Conservation (phyloP, 2,888 invertebrate genomes). For the Aporophyla lueneburgensis region DNA sequence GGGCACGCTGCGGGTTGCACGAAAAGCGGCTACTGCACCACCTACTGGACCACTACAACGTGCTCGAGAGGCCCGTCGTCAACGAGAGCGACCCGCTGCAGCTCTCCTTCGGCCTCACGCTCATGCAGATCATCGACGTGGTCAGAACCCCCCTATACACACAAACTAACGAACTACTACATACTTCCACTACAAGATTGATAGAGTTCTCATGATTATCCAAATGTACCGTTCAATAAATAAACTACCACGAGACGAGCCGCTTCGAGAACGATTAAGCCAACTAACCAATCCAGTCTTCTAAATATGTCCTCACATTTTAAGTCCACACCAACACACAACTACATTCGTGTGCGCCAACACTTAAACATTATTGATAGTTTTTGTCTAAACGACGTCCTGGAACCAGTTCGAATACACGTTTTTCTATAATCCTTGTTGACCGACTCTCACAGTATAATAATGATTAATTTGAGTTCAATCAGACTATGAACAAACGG, state of each 20-base stretch:
- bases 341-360: slow-evolving; percentile 32
- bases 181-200: slow-evolving; percentile 35
- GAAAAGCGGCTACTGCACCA: slow-evolving; percentile 98
- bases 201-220: slow-evolving; percentile 64
- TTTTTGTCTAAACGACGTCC: slow-evolving; percentile 62
- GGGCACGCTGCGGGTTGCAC: slow-evolving; percentile 96
- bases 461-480: slow-evolving; percentile 59
- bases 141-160: slow-evolving; percentile 91
- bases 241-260: slow-evolving; percentile 47
- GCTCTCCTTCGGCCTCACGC: slow-evolving; percentile 98
- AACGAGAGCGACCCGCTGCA: slow-evolving; percentile 99
- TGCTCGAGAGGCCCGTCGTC: slow-evolving; percentile 98
- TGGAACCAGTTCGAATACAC: slow-evolving; percentile 57
- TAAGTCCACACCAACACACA: slow-evolving; percentile 52
- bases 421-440: slow-evolving; percentile 59
- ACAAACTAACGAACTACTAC: not conserved
- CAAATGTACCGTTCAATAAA: slow-evolving; percentile 62
- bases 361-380: slow-evolving; percentile 51
- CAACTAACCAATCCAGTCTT: slow-evolving; percentile 62
- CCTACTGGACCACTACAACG: slow-evolving; percentile 98
- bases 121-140: slow-evolving; percentile 99
- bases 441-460: slow-evolving; percentile 59
- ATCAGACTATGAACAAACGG: slow-evolving; percentile 53
- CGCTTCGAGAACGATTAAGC: slow-evolving; percentile 53
- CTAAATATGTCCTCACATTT: slow-evolving; percentile 52